A percentile compares a stretch with the other conserved stretches of the same genome.
phyloP scores from a whole-genome alignment of 2,888 invertebrate genomes.

The Nymphalis urticae region DNA sequence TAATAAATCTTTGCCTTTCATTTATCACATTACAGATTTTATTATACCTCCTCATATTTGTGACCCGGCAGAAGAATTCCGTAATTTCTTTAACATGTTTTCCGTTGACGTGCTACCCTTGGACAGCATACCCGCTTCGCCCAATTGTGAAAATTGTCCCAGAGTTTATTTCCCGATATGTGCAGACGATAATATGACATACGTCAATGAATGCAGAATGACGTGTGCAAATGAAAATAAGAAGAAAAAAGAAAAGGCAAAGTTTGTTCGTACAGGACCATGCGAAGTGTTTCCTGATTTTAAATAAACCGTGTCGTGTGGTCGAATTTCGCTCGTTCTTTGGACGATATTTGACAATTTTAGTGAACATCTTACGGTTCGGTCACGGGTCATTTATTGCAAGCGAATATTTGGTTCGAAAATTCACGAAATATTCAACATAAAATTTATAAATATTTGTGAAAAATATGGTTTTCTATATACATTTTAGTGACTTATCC shows the following conservation, averaged over 20 bases:
- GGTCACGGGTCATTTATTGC: too few species aligned
- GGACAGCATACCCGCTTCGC: constrained; percentile 29
- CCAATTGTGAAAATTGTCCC: constrained; percentile 44
- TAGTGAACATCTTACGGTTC: too few species aligned
- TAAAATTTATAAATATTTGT: too few species aligned
- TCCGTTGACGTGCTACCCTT: constrained; percentile 30
- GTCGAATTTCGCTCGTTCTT: too few species aligned
- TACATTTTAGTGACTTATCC: too few species aligned
- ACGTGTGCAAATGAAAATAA: constrained; percentile 44
- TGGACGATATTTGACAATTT: too few species aligned
- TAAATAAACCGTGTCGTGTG: neutral
- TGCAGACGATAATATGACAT: constrained; percentile 49
- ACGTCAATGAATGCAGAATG: constrained; percentile 52
- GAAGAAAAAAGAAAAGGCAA: constrained; percentile 23
- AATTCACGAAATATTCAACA: too few species aligned
- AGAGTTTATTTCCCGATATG: constrained; percentile 52
- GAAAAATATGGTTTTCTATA: too few species aligned
- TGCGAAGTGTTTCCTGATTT: constrained; percentile 38
- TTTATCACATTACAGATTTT: too few species aligned
- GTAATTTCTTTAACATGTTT: constrained; percentile 23
- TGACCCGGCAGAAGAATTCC: neutral
- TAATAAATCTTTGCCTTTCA: too few species aligned
- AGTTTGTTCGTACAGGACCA: constrained; percentile 36
- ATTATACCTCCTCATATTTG: too few species aligned
- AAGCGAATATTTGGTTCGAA: too few species aligned